A percentile compares a stretch with the other conserved stretches of the same genome.
Conservation (phyloP, 2,113 vertebrate genomes). For the Sterna hirundo region DNA sequence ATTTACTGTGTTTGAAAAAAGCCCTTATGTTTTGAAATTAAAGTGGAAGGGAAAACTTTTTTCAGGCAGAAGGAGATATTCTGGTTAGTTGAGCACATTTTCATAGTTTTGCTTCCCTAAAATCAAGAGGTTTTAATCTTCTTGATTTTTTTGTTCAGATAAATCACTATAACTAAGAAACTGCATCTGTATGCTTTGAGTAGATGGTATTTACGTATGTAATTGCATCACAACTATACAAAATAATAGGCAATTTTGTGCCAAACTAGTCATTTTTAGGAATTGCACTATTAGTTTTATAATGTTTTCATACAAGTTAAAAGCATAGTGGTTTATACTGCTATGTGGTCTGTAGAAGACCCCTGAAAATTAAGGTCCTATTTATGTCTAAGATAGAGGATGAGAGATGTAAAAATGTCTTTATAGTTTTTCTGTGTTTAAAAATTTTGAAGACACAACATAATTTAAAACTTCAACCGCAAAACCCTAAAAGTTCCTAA, state of each 20-base stretch:
- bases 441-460: neutral
- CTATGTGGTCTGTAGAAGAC: neutral
- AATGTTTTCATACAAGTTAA: neutral
- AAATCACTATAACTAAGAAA: neutral
- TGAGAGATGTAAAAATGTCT: neutral
- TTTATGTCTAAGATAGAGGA: neutral
- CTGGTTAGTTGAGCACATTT: neutral
- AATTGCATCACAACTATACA: neutral
- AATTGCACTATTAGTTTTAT: fast-evolving
- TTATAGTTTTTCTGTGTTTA: neutral
- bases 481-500: neutral
- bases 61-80: neutral
- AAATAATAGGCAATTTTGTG: neutral
- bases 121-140: neutral
- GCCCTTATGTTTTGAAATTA: neutral
- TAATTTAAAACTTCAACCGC: neutral
- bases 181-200: neutral
- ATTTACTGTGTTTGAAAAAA: neutral
- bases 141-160: neutral
- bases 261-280: neutral
- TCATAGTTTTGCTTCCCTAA: neutral
- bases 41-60: fast-evolving
- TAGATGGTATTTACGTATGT: neutral
- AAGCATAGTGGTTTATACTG: neutral
- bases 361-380: neutral